A percentile compares a stretch with the other conserved stretches of the same genome.
phyloP scores from a whole-genome alignment of 2,888 invertebrate species.

The Diploptera punctata region DNA sequence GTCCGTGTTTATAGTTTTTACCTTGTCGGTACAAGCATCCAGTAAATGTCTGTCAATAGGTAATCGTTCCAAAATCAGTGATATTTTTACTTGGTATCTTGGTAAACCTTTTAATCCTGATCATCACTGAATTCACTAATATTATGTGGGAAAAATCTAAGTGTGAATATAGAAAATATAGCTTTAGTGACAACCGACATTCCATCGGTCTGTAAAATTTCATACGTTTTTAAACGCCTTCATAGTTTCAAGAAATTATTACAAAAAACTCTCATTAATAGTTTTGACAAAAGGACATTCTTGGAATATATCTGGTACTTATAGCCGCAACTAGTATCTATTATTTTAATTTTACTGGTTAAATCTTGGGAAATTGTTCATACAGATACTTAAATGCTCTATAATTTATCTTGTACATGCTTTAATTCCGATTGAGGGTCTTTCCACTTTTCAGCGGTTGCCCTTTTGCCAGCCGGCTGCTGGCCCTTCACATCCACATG shows the following conservation, averaged over 20 bases:
- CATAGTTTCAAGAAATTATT: too few relatives aligned
- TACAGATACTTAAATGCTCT: neutral
- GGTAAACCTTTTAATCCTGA: neutral
- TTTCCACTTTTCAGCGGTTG: too few relatives aligned
- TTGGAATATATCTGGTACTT: too few relatives aligned
- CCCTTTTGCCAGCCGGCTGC: too few relatives aligned
- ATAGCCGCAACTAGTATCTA: too few relatives aligned
- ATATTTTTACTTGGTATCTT: slow-evolving; percentile 1
- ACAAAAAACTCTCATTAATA: neutral
- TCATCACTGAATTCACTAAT: slow-evolving; percentile 4
- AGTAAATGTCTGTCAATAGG: neutral
- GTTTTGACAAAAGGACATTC: too few relatives aligned
- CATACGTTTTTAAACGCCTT: neutral
- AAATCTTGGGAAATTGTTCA: slow-evolving; percentile 11
- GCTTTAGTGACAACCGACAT: slow-evolving; percentile 10
- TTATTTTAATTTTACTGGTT: neutral
- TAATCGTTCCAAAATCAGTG: neutral
- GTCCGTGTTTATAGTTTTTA: neutral
- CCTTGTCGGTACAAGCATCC: neutral
- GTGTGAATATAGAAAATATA: slow-evolving; percentile 5
- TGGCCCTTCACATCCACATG: too few relatives aligned
- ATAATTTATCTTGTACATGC: too few relatives aligned
- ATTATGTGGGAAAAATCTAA: slow-evolving; percentile 3
- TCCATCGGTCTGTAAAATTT: neutral
- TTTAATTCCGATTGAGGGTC: too few relatives aligned